Evolutionary conservation across 1,140 invertebrate species (phyloP).

Genomic region (Drosophila tsacasi): DNA sequence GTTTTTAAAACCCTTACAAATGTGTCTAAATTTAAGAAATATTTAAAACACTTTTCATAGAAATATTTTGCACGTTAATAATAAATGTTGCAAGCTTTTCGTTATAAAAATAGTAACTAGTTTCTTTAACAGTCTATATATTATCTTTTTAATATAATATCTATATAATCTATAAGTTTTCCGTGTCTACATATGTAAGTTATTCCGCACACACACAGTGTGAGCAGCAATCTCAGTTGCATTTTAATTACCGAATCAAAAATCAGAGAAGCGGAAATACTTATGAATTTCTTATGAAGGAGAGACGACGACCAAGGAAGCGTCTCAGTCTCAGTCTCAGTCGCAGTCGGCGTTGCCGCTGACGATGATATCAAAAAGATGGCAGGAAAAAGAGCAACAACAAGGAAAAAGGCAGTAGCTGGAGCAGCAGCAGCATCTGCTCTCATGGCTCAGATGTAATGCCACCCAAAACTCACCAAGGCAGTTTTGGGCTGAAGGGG

Average conservation of each 20-base stretch:
- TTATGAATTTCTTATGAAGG: slow-evolving; percentile 80
- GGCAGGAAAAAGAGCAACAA: slow-evolving; percentile 31
- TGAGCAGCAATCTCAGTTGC: slow-evolving; percentile 74
- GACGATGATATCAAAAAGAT: slow-evolving; percentile 34
- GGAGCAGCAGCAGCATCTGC: slow-evolving; percentile 42
- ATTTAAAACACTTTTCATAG: too few relatives aligned
- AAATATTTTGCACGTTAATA: too few relatives aligned
- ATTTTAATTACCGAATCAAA: slow-evolving; percentile 83
- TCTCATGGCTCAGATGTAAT: slow-evolving; percentile 46
- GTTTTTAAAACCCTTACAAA: not conserved
- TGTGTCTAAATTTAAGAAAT: not conserved
- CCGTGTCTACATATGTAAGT: slow-evolving; percentile 22
- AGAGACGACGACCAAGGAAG: slow-evolving; percentile 51
- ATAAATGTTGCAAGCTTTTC: too few relatives aligned
- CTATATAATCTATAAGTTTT: slow-evolving; percentile 1
- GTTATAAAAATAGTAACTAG: too few relatives aligned
- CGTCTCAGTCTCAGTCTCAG: slow-evolving; percentile 20
- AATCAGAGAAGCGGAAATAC: slow-evolving; percentile 81
- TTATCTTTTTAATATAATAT: too few relatives aligned
- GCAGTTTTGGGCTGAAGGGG: slow-evolving; percentile 10
- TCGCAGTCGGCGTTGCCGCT: slow-evolving; percentile 10
- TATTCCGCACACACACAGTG: slow-evolving; percentile 6
- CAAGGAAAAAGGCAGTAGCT: slow-evolving; percentile 25
- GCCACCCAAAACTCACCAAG: slow-evolving; percentile 15
- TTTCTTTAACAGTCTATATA: too few relatives aligned